Evolutionary conservation across 2,888 invertebrate genomes (phyloP), one percentile per base, ranked within the genome.

Genomic region (Chalcosyrphus nemorum): DNA sequence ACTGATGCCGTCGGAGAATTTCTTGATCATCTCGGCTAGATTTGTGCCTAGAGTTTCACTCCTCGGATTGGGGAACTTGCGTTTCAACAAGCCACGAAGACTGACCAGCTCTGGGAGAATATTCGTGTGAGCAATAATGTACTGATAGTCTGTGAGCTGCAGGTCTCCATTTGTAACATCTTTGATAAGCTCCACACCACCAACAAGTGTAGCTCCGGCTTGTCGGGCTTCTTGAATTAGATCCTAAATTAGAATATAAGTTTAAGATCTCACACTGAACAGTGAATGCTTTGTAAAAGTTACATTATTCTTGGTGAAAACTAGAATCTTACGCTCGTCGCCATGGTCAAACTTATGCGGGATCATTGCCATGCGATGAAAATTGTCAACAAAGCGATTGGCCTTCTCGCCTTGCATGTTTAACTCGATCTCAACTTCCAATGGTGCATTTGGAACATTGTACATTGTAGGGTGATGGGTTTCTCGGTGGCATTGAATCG

Each of bases 391-490:
- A 87, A 93, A 95, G 81, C 94, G 94, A 47, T 93, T 95, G 0
- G 87, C 76, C 75, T 92, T 92, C 66, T 92, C 92, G 0, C 86
- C 91, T 86, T 93, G 93, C 95, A 98, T 95, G 89, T 98, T 95
- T 2, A 98, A 90, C 89, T 98, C 97, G 74, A 98, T 92, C 38
- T 93, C 92, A 2, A 95, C 94, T 86, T 93, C 93, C 0, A 98
- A 90, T 11, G 94, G 91, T 0, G 96, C 95, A 89, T 95, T 93
- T 0, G 96, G 96, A 38, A 93, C 91, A 91, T 98, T 96, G 88
- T 94, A 95, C 92, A 97, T 95, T 0, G 95, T 94, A 0, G 97
- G 96, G 89, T 97, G 95, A 90, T 97, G 96, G 0, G 95, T 94
- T 91, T 98, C 96, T 56, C 95, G 93, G 88, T 97, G 96, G 75